phyloP scores from a whole-genome alignment of 1,140 invertebrate species.

The Cardiocondyla obscurior region DNA sequence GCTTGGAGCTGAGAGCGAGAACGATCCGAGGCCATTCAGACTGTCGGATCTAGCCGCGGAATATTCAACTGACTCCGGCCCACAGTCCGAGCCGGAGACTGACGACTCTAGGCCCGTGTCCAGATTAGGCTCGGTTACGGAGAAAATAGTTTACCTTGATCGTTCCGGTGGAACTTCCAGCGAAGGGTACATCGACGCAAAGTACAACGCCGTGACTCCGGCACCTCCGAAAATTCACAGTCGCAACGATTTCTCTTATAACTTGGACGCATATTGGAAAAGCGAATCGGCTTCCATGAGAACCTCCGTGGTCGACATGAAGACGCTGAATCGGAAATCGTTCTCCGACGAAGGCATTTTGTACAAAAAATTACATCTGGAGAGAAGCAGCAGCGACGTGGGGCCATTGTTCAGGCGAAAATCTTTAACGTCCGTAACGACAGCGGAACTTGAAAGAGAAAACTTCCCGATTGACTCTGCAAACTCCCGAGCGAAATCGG shows the following conservation, averaged over 20 bases:
- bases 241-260: constrained; percentile 39
- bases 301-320: constrained; percentile 4
- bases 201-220: constrained; percentile 65
- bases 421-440: constrained; percentile 65
- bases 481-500: constrained; percentile 66
- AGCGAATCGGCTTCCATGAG: constrained; percentile 23
- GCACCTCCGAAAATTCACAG: constrained; percentile 55
- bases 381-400: constrained; percentile 74
- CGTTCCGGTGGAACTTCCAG: constrained; percentile 73
- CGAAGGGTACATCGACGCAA: constrained; percentile 74
- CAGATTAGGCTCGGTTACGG: constrained; percentile 74
- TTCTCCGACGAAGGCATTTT: constrained; percentile 25
- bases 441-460: constrained; percentile 36
- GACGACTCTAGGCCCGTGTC: constrained; percentile 80
- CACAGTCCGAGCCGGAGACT: constrained; percentile 80
- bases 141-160: constrained; percentile 72
- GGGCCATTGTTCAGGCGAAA: constrained; percentile 72
- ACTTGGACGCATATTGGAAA: constrained; percentile 35
- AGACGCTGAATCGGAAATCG: not conserved
- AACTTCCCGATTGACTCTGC: not conserved
- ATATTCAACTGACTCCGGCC: constrained; percentile 81
- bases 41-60: constrained; percentile 77
- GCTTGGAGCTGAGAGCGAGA: constrained; percentile 66
- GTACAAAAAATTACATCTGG: constrained; percentile 2
- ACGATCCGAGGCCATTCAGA: constrained; percentile 74